phyloP scores from a whole-genome alignment of 2,113 vertebrate species.

The Istiophorus platypterus region DNA sequence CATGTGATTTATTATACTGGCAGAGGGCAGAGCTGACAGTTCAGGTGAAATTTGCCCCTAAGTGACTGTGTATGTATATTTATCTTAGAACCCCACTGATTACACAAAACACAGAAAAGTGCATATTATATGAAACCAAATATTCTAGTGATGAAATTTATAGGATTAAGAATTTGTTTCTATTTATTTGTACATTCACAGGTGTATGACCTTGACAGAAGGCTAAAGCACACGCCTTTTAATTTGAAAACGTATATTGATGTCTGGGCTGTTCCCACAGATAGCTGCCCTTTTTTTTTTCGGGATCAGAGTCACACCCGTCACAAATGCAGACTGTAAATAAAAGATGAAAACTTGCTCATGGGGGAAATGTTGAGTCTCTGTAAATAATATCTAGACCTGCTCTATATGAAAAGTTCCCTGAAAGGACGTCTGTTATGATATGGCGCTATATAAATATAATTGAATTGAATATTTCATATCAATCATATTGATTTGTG shows the following conservation, averaged over 20 bases:
- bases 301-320: background rate
- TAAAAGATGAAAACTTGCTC: background rate
- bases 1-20: background rate
- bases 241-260: constrained; percentile 59
- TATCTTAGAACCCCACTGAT: background rate
- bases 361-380: too few species aligned
- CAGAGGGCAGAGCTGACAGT: background rate
- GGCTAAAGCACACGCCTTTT: background rate
- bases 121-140: background rate
- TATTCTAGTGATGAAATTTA: constrained; percentile 5
- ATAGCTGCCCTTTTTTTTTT: background rate
- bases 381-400: too few species aligned
- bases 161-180: background rate
- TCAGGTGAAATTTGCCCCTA: background rate
- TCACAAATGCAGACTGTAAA: background rate
- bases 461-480: too few species aligned
- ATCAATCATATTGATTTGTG: background rate
- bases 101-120: too few species aligned
- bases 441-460: too few species aligned
- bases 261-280: constrained; percentile 71
- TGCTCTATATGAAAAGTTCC: too few species aligned
- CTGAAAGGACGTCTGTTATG: too few species aligned
- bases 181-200: constrained; percentile 1
- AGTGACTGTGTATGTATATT: background rate
- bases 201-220: constrained; percentile 43